Base-by-base conservation (phyloP, 2,113 vertebrate species). In the Hydrolagus affinis region DNA sequence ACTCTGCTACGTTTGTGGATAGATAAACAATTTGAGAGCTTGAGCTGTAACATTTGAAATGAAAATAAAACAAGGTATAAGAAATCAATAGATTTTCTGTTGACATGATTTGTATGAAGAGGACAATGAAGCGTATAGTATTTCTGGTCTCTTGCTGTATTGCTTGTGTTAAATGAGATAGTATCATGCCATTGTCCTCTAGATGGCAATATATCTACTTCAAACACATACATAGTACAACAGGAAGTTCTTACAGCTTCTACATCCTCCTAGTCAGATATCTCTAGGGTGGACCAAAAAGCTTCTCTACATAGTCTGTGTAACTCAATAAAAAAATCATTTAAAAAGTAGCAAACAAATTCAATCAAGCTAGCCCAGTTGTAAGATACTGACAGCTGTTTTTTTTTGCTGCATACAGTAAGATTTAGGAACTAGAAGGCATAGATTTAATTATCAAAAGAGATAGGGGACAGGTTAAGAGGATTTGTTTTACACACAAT, bases 131-230 rank as follows among this genome's bases (percentile, higher is more conserved):
- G 30, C n/a, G 73, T 17, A 10, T 8, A 75, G 32, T 56, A 75
- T 17, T 75, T 19, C 32, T 44, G 32, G n/a, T 75, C 56, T 19
- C 21, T 19, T 44, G 21, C 19, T 56, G 21, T 19, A 32, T 75
- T 11, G 56, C 19, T 21, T 75, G 73, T 44, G 21, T n/a, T 56
- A 57, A 56, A 44, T 44, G 44, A 71, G 70, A 21, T 71, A 21
- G 21, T 23, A 23, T 71, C 8, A 83, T 32, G 66, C 19, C 1
- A 66, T 83, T 66, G 4, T 62, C 78, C 78, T 68, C 60, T 68
- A 83, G 78, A 23, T 83, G 78, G 78, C 28, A 28, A 21, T 23
- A 83, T 83, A 2, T 66, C 28, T 68, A 28, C 66, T 83, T n/a
- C 17, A 83, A 83, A 64, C n/a, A 80, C 17, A 1, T 80, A 28